Base-by-base conservation (phyloP, 2,113 vertebrate species). In the Podarcis raffonei region DNA sequence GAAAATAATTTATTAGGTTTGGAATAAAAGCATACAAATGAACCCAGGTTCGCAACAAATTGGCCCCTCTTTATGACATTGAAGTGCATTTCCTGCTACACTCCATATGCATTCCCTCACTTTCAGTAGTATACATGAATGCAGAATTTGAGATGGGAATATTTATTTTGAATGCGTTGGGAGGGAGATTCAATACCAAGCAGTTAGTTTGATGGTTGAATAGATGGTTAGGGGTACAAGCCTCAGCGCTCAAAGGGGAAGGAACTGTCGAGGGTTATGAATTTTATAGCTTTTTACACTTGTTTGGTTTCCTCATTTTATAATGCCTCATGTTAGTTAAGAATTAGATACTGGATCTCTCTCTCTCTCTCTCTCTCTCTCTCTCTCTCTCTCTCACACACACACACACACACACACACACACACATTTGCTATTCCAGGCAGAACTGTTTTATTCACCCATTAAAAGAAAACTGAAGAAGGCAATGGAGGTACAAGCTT, bases 401-500 rank as follows among this genome's bases (percentile, higher is more conserved):
- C 48, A n/a, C 39, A 57, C 23, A 57, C 77, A 16, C 78, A 8
- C 53, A 30, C 48, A 57, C 39, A 57, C 23, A 79, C 8, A 30
- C 42, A 80, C 27, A 53, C 57, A 37, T 9, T 23, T 9, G 48
- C 12, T 25, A 42, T 86, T 69, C 9, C 42, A 74, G 62, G 62
- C 62, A 80, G 84, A 84, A 57, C 88, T 87, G 85, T 71, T 87
- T 87, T 6, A 30, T 85, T 89, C 94, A 89, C 92, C 94, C 91
- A 87, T 90, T 48, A 18, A 93, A 92, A 93, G 76, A 91, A 7
- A 95, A 88, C 92, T 0, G 53, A 92, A 95, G 94, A 94, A 94
- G 91, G 94, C 93, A 95, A 93, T 91, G 15, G 82, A 0, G 6
- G 0, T 89, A 53, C 84, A 75, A 92, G 94, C 89, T 90, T 91